Evolutionary conservation across 2,797 vertebrate species (phyloP).

Genomic region (Enteromius afrohamiltoni): DNA sequence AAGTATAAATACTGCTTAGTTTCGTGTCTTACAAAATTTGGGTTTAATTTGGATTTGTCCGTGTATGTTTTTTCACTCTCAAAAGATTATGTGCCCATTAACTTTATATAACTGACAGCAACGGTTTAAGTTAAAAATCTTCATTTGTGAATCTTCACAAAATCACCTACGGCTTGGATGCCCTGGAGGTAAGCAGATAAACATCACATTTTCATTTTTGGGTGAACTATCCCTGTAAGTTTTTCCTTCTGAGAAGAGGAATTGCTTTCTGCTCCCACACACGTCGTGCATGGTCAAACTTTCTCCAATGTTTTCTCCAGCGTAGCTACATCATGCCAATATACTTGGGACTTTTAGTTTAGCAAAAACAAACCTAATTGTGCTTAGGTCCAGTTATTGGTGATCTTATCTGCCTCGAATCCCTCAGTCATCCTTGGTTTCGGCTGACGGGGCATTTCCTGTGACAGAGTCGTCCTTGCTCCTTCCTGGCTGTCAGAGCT

Average conservation of each 20-base stretch:
- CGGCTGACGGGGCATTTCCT: constrained; percentile 46
- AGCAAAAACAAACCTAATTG: constrained; percentile 37
- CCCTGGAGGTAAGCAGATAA: no score
- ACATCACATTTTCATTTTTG: no score
- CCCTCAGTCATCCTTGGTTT: constrained; percentile 25
- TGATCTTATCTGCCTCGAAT: constrained; percentile 45
- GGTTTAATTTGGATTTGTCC: no score
- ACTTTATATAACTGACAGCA: no score
- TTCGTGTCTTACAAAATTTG: no score
- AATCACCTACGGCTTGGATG: no score
- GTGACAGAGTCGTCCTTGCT: constrained; percentile 7
- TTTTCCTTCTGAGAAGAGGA: constrained; percentile 37
- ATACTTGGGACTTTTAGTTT: constrained; percentile 32
- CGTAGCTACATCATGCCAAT: background rate
- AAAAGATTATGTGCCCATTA: no score
- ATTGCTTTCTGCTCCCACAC: constrained; percentile 27
- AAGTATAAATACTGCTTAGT: no score
- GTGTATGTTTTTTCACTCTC: no score
- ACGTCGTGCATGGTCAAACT: constrained; percentile 17
- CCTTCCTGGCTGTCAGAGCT: constrained; percentile 34
- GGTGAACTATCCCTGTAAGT: background rate
- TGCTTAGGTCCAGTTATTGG: constrained; percentile 48
- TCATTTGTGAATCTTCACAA: no score
- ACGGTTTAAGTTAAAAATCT: no score
- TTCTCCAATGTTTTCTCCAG: background rate